Evolutionary conservation across 2,797 vertebrate genomes (phyloP).

Genomic region (Phalanger gymnotis): DNA sequence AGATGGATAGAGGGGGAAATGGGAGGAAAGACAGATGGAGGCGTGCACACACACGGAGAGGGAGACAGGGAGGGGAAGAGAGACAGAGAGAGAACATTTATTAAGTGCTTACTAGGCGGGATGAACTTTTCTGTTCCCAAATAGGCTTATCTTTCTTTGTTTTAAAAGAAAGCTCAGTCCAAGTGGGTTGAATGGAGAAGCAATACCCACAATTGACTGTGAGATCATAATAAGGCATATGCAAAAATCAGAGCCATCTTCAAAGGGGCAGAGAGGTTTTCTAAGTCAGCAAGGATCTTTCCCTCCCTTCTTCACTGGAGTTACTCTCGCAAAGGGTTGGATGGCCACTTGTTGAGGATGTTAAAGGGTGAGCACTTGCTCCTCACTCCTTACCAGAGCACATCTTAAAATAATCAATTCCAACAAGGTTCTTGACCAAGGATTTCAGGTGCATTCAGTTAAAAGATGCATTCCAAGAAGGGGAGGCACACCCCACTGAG

Average conservation of each 20-base stretch:
- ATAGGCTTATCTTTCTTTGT: neutral
- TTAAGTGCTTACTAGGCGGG: neutral
- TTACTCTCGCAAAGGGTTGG: neutral
- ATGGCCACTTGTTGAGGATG: neutral
- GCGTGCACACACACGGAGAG: too few species aligned
- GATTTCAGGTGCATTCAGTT: neutral
- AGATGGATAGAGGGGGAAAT: neutral
- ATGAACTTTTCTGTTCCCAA: neutral
- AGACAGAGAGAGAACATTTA: neutral
- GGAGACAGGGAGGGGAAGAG: too few species aligned
- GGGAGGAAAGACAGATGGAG: too few species aligned
- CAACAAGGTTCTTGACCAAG: neutral
- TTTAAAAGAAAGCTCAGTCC: neutral
- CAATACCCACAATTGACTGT: neutral
- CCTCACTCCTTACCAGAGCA: neutral
- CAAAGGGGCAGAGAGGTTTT: neutral
- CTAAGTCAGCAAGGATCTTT: neutral
- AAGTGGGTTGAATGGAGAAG: neutral
- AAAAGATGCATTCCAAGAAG: neutral
- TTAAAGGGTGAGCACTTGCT: neutral
- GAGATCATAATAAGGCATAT: neutral
- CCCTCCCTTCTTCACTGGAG: neutral
- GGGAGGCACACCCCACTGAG: neutral
- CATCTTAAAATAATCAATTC: neutral
- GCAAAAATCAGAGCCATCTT: neutral